phyloP scores from a whole-genome alignment of 2,113 vertebrate genomes.

The Seriola aureovittata region DNA sequence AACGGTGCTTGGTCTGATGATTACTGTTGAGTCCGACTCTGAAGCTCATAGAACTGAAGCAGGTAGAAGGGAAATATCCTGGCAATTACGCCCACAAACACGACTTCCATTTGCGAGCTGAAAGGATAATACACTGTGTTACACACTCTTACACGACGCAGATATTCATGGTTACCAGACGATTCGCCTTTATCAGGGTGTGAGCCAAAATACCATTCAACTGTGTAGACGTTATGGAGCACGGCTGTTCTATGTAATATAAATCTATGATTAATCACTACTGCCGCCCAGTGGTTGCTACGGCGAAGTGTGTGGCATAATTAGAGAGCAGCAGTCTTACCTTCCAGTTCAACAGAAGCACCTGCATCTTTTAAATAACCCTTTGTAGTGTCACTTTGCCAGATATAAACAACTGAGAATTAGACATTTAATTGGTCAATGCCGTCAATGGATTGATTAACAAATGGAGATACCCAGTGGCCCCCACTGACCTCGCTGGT shows the following conservation, averaged over 20 bases:
- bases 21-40: not conserved
- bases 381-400: too few relatives aligned
- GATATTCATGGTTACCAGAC: not conserved
- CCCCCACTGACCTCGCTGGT: too few relatives aligned
- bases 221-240: not conserved
- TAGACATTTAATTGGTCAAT: too few relatives aligned
- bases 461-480: too few relatives aligned
- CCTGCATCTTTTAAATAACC: not conserved
- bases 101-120: not conserved
- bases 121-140: too few relatives aligned
- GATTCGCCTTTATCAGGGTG: not conserved
- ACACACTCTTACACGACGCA: not conserved
- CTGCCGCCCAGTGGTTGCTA: conserved; percentile 38
- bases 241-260: conserved; percentile 15
- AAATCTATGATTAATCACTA: conserved; percentile 15
- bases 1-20: conserved; percentile 5
- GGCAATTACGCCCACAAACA: conserved; percentile 4
- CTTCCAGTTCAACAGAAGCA: not conserved
- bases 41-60: conserved; percentile 32
- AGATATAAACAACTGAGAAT: too few relatives aligned
- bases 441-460: too few relatives aligned
- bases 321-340: not conserved
- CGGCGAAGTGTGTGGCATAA: conserved; percentile 5
- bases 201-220: not conserved
- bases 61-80: conserved; percentile 1